A percentile compares a stretch with the other conserved stretches of the same genome.
phyloP scores from a whole-genome alignment of 2,888 invertebrate genomes.

The Charanyca ferruginea region DNA sequence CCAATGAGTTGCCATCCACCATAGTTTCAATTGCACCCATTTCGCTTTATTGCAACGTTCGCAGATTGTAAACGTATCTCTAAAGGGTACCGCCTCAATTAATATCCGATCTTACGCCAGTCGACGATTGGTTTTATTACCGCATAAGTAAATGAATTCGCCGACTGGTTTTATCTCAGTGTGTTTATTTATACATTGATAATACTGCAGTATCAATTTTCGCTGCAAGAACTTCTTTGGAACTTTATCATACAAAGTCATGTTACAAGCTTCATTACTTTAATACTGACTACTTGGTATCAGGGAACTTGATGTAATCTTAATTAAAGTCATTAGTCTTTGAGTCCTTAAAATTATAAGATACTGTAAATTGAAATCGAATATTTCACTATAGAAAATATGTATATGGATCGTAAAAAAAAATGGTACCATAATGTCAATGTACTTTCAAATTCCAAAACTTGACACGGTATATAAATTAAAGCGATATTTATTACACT shows the following conservation, averaged over 20 bases:
- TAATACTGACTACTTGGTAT: conserved; percentile 24
- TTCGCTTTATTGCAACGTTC: conserved; percentile 70
- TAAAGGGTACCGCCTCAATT: conserved; percentile 77
- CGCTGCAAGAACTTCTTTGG: conserved; percentile 22
- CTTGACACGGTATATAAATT: conserved; percentile 13
- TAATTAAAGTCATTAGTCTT: conserved; percentile 34
- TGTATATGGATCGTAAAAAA: conserved; percentile 1
- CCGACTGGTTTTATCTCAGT: conserved; percentile 65
- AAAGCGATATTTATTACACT: conserved; percentile 25
- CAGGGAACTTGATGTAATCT: conserved; percentile 12
- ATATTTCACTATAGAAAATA: not conserved
- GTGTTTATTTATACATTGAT: conserved; percentile 60
- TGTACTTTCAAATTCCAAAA: conserved; percentile 14
- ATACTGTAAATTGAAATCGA: conserved; percentile 7
- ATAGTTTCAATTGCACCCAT: conserved; percentile 62
- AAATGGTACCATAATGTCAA: conserved; percentile 10
- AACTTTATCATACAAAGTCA: conserved; percentile 45
- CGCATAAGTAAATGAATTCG: conserved; percentile 62
- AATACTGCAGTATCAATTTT: conserved; percentile 46
- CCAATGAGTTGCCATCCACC: conserved; percentile 65
- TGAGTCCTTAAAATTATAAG: conserved; percentile 7
- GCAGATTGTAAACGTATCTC: conserved; percentile 78
- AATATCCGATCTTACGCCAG: conserved; percentile 71
- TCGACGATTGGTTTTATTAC: conserved; percentile 69
- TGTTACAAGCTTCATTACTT: conserved; percentile 45